These are phyloP conservation scores for Diplosoma virens DNA, from an alignment of 23 tunicate species.

Conservation along the genomic window DNA sequence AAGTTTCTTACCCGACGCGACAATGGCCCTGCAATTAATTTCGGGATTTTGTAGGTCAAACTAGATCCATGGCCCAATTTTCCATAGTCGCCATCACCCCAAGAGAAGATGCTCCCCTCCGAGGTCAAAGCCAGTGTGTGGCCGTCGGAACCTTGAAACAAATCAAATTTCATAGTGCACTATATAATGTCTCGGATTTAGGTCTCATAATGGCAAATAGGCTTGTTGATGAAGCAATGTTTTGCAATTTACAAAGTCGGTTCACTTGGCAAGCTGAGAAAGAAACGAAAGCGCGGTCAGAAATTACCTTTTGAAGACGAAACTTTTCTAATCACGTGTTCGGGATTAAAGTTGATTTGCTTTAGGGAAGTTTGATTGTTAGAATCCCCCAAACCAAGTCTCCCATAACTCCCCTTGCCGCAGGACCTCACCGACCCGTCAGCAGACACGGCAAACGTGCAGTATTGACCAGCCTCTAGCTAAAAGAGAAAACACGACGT, in stretches of 20 bases:
- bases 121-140: conserved; percentile 84
- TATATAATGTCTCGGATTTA: no score
- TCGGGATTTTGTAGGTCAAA: conserved; percentile 76
- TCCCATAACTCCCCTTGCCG: conserved; percentile 97
- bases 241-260: no score
- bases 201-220: no score
- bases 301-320: conserved; percentile 90
- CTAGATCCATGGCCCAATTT: conserved; percentile 95
- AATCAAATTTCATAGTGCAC: no score
- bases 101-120: conserved; percentile 77
- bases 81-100: conserved; percentile 99
- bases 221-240: no score
- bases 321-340: conserved; percentile 50
- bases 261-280: no score
- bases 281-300: no score
- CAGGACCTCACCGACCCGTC: conserved; percentile 87
- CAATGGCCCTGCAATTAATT: conserved; percentile 68
- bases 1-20: conserved; percentile 51
- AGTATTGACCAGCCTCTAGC: conserved; percentile 99
- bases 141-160: conserved; percentile 89
- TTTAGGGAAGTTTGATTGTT: conserved; percentile 86
- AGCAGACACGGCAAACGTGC: conserved; percentile 74
- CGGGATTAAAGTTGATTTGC: conserved; percentile 57
- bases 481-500: no score
- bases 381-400: conserved; percentile 95